phyloP scores from a whole-genome alignment of 2,797 vertebrate genomes.

The Enteromius mattozi region DNA sequence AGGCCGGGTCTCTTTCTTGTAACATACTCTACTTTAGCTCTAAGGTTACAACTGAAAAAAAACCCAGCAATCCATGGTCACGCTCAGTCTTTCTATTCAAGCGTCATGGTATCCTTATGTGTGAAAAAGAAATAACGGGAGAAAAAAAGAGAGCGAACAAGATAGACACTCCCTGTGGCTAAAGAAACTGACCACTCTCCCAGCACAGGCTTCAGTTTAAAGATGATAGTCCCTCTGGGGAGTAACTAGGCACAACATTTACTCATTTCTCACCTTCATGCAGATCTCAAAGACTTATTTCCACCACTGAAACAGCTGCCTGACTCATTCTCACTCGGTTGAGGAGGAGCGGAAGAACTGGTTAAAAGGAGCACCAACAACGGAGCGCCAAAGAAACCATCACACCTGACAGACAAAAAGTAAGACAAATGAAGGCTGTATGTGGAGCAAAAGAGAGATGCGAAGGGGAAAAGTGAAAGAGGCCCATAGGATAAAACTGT shows the following conservation, averaged over 20 bases:
- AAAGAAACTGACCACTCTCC: slow-evolving; percentile 30
- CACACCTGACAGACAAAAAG: slow-evolving; percentile 25
- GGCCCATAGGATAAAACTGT: slow-evolving; percentile 69
- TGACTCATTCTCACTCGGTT: slow-evolving; percentile 31
- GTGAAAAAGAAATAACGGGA: slow-evolving; percentile 19
- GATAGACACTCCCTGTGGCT: slow-evolving; percentile 38
- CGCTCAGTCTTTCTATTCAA: slow-evolving; percentile 11
- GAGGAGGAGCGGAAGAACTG: slow-evolving; percentile 39
- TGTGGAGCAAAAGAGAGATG: slow-evolving; percentile 21
- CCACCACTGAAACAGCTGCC: slow-evolving; percentile 34
- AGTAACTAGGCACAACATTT: slow-evolving; percentile 26
- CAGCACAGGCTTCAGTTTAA: not conserved
- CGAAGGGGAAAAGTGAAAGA: slow-evolving; percentile 28
- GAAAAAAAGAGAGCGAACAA: not conserved
- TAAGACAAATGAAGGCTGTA: slow-evolving; percentile 37
- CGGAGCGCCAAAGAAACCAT: slow-evolving; percentile 51
- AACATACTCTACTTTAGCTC: slow-evolving; percentile 61
- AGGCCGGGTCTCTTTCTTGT: slow-evolving; percentile 20
- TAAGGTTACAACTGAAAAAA: slow-evolving; percentile 69
- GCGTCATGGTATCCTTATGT: slow-evolving; percentile 3
- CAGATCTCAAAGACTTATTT: slow-evolving; percentile 33
- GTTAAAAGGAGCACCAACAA: slow-evolving; percentile 5
- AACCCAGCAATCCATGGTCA: not conserved
- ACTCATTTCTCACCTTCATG: slow-evolving; percentile 45
- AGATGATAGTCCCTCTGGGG: slow-evolving; percentile 37